phyloP scores from a whole-genome alignment of 1,140 invertebrate species.

The Agrilus planipennis region DNA sequence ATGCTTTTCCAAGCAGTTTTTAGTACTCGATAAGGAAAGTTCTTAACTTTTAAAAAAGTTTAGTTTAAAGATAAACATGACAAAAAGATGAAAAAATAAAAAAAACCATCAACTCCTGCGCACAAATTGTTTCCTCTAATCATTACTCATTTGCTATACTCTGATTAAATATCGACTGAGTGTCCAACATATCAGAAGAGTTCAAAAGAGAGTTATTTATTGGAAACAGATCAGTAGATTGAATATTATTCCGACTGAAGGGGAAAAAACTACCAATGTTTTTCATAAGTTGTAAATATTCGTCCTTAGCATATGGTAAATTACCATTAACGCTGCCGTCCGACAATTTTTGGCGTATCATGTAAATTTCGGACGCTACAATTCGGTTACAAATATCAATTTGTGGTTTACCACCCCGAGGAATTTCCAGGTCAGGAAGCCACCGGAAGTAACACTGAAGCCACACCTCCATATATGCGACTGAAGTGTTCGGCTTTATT shows the following conservation, averaged over 20 bases:
- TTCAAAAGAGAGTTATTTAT: conserved; percentile 24
- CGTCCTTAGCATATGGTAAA: conserved; percentile 24
- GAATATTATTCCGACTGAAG: conserved; percentile 29
- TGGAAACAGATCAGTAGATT: conserved; percentile 8
- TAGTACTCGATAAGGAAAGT: no score
- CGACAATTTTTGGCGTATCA: conserved; percentile 34
- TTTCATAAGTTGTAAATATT: conserved; percentile 23
- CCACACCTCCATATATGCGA: conserved; percentile 66
- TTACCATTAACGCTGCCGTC: conserved; percentile 23
- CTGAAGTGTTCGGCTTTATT: conserved; percentile 40
- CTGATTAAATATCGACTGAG: conserved; percentile 32
- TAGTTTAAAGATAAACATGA: no score
- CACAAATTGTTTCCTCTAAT: no score
- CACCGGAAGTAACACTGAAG: conserved; percentile 80
- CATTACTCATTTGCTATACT: conserved; percentile 4
- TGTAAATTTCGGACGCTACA: conserved; percentile 43
- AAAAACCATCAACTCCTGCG: no score
- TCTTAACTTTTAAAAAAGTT: no score
- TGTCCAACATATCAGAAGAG: conserved; percentile 28
- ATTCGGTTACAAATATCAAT: conserved; percentile 47
- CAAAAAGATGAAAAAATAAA: no score
- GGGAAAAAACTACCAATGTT: conserved; percentile 41
- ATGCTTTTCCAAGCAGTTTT: no score
- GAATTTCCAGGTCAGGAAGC: conserved; percentile 70
- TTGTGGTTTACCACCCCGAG: conserved; percentile 59